phyloP scores from a whole-genome alignment of 2,797 vertebrate species.

The Rousettus madagascariensis region DNA sequence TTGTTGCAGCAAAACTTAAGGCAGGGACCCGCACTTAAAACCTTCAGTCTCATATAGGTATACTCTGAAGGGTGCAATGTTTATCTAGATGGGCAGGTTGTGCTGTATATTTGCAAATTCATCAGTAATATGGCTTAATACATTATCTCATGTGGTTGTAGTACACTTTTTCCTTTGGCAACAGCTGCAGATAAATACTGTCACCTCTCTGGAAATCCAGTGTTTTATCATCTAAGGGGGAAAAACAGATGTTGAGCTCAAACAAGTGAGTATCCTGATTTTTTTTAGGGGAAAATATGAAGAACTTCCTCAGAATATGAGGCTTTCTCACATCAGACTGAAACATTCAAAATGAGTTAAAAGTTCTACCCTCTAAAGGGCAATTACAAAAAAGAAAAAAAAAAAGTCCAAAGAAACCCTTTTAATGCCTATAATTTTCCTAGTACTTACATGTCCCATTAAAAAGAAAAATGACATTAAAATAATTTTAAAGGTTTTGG shows the following conservation, averaged over 20 bases:
- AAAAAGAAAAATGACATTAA: slow-evolving; percentile 70
- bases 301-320: background rate
- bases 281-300: background rate
- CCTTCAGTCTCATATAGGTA: background rate
- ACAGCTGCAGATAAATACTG: background rate
- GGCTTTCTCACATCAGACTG: background rate
- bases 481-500: slow-evolving; percentile 77
- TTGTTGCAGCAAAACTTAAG: background rate
- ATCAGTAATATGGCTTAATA: background rate
- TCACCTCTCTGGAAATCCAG: background rate
- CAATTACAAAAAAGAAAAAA: slow-evolving; percentile 49
- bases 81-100: background rate
- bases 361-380: slow-evolving; percentile 66
- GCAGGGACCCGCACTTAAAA: background rate
- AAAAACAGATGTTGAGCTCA: background rate
- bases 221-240: background rate
- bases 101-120: background rate
- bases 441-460: slow-evolving; percentile 75
- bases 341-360: slow-evolving; percentile 69
- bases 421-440: slow-evolving; percentile 79
- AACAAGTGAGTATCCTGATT: background rate
- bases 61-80: background rate
- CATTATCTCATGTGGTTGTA: fast-evolving
- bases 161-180: background rate
- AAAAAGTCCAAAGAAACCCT: slow-evolving; percentile 40